phyloP scores from a whole-genome alignment of 2,888 invertebrate genomes.

The Drosophila anomalipes region DNA sequence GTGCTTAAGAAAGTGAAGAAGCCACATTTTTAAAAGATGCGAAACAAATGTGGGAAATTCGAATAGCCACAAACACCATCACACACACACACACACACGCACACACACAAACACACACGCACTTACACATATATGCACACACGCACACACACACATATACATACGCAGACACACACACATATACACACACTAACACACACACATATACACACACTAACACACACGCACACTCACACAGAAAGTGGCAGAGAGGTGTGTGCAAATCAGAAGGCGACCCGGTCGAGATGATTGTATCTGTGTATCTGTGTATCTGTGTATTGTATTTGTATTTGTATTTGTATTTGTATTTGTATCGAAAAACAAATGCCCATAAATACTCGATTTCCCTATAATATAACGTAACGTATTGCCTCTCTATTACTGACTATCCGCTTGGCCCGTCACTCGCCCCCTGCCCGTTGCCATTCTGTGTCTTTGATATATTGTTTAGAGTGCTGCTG shows the following conservation, averaged over 20 bases:
- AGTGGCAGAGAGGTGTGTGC: not conserved
- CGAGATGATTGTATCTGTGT: slow-evolving; percentile 46
- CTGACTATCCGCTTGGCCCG: not conserved
- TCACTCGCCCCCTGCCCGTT: not conserved
- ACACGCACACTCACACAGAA: not conserved
- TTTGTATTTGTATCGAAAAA: slow-evolving; percentile 54
- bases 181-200: no score
- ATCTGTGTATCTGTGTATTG: not conserved
- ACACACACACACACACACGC: not conserved
- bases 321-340: slow-evolving; percentile 26
- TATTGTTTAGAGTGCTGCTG: slow-evolving; percentile 65
- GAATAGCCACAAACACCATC: not conserved
- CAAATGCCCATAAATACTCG: slow-evolving; percentile 65
- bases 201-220: no score
- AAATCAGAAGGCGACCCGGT: slow-evolving; percentile 10
- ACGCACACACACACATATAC: not conserved
- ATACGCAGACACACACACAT: not conserved
- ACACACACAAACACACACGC: not conserved
- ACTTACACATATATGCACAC: not conserved
- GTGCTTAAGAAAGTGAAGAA: not conserved
- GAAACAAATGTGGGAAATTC: slow-evolving; percentile 47
- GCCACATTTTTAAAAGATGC: slow-evolving; percentile 12
- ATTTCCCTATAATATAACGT: slow-evolving; percentile 44
- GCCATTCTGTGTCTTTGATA: slow-evolving; percentile 53
- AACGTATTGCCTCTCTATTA: slow-evolving; percentile 22